Conservation (phyloP, 2,113 vertebrate species). For the Anoura caudifer region DNA sequence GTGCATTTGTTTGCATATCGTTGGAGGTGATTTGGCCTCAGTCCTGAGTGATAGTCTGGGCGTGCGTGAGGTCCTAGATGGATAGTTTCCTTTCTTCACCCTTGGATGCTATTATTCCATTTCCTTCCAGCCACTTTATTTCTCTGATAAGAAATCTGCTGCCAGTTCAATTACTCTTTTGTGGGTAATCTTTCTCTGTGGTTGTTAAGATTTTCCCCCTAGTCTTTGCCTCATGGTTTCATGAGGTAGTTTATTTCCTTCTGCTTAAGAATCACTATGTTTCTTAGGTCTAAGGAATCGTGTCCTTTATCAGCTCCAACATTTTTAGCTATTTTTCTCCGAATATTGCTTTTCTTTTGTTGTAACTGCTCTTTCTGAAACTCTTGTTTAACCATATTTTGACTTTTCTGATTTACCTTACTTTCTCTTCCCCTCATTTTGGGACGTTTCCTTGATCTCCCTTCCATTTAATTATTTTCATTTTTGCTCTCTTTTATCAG, state of each 20-base stretch:
- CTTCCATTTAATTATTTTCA: background rate
- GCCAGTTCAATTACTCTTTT: background rate
- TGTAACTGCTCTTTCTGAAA: background rate
- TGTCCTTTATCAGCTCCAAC: background rate
- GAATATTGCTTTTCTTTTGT: background rate
- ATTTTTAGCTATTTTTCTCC: background rate
- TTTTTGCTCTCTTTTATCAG: background rate
- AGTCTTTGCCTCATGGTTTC: background rate
- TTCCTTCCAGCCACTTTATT: background rate
- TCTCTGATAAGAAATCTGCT: conserved; percentile 17
- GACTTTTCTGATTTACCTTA: background rate
- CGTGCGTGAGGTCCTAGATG: background rate
- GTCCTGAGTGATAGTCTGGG: background rate
- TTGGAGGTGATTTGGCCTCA: no score
- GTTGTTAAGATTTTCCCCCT: background rate
- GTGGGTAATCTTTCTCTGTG: background rate
- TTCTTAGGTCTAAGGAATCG: background rate
- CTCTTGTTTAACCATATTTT: background rate
- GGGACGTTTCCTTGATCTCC: background rate
- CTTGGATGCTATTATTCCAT: background rate
- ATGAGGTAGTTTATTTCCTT: background rate
- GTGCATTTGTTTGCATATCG: background rate
- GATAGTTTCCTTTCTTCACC: background rate
- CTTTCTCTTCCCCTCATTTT: background rate
- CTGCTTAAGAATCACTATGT: background rate